Percentiles rank a stretch among this genome's conserved stretches.
phyloP scores from a whole-genome alignment of 2,797 vertebrate species.

The Chelon auratus region DNA sequence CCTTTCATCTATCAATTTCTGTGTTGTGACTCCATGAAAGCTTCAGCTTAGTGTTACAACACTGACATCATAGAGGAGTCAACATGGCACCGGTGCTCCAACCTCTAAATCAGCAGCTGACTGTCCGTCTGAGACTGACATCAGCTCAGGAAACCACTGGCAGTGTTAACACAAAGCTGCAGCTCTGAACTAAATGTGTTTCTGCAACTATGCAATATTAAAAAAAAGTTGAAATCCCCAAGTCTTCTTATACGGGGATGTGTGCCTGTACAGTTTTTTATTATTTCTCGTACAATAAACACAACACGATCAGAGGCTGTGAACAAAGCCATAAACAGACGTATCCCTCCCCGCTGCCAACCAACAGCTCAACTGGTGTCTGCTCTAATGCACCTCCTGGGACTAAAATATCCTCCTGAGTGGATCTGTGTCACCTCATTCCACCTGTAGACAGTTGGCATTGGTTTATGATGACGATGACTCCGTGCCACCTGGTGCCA shows the following conservation, averaged over 20 bases:
- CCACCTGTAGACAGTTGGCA: conserved; percentile 26
- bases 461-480: no score
- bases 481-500: conserved; percentile 10
- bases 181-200: background rate
- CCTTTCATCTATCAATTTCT: conserved; percentile 11
- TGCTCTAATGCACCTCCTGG: conserved; percentile 48
- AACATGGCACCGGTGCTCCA: conserved; percentile 8
- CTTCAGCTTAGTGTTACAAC: conserved; percentile 8
- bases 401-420: conserved; percentile 53
- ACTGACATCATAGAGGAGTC: conserved; percentile 48
- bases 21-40: background rate
- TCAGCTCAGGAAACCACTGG: conserved; percentile 21
- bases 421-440: conserved; percentile 53
- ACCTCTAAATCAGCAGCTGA: conserved; percentile 15
- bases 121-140: conserved; percentile 15
- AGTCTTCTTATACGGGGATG: no score
- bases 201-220: background rate
- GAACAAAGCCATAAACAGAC: conserved; percentile 28
- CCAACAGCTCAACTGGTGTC: conserved; percentile 22
- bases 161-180: background rate
- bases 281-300: background rate
- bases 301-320: background rate
- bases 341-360: conserved; percentile 21
- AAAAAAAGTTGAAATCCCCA: background rate
- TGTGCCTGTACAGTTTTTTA: no score